Base-by-base conservation (phyloP, 2,113 vertebrate genomes). In the Tetrao urogallus region DNA sequence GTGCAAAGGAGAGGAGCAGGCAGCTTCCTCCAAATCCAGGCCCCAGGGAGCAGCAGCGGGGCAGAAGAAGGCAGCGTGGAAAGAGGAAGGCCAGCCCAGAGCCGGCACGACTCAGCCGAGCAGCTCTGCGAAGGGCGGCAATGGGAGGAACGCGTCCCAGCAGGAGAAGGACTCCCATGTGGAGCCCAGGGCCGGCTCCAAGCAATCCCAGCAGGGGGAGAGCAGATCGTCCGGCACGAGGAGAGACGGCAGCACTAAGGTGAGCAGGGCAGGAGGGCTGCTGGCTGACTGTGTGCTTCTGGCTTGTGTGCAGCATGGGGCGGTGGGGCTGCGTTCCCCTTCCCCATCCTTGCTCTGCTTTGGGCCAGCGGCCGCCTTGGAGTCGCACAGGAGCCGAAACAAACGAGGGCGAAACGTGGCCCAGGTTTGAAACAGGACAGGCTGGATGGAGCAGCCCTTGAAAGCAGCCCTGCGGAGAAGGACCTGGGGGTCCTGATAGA, bases 181-280 rank as follows among this genome's bases (percentile, higher is more conserved):
- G 96, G 97, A 98, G 86, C 85, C 91, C 52, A 96, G 90, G 93
- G 83, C 90, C 45, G 72, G 82, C 34, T 88, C 96, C 12, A 98
- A 97, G 90, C 97, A 87, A 36, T 77, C 94, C 88, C 97, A 94
- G 80, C 97, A 97, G 89, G 97, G 93, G 78, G 97, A 98, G 72
- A 89, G 79, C 57, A 97, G 94, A 90, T 13, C 96, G 10, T 60
- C 89, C 40, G 24, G 61, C 95, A 32, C 32, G 40, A 97, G 92
- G 95, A 96, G 66, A 72, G 93, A 98, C 81, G 82, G 82, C 80
- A 73, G 81, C 91, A 95, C 93, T 84, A 98, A 98, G 97, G 98
- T 98, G 97, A 98, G 97, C 84, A 85, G 96, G 74, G 92, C 90
- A 63, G 89, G 93, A 94, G 90, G 86, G 67, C 85, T 54, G 81